Conservation (phyloP, 2,888 invertebrate species). For the Megalurothrips usitatus region DNA sequence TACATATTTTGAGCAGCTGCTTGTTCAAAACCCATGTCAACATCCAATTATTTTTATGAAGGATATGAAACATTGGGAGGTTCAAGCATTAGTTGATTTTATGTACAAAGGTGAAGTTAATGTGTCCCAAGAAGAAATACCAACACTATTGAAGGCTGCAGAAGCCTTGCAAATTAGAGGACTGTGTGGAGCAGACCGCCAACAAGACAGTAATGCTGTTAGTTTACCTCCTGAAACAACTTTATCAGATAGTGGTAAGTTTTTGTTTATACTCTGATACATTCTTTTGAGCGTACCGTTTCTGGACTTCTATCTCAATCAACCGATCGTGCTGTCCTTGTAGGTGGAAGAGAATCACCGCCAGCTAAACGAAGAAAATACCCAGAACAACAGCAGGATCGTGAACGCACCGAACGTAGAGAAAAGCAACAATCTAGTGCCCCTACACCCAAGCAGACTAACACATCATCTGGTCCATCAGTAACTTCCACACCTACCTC, state of each 20-base stretch:
- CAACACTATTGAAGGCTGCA: constrained; percentile 75
- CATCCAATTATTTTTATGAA: constrained; percentile 81
- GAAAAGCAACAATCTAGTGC: not conserved
- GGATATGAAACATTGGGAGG: constrained; percentile 77
- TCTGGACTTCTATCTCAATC: not conserved
- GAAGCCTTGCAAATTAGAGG: constrained; percentile 80
- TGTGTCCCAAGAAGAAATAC: constrained; percentile 77
- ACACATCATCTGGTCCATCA: not conserved
- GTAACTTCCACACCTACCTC: constrained; percentile 1
- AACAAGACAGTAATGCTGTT: constrained; percentile 16
- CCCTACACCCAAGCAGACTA: not conserved
- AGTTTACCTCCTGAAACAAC: constrained; percentile 17
- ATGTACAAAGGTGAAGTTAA: constrained; percentile 90
- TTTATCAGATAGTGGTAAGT: constrained; percentile 10
- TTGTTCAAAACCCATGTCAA: constrained; percentile 78
- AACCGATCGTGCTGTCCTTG: not conserved
- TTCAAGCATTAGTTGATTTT: constrained; percentile 81
- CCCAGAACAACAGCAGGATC: not conserved
- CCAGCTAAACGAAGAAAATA: constrained; percentile 4
- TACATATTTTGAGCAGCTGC: constrained; percentile 72
- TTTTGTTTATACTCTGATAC: not conserved
- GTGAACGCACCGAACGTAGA: not conserved
- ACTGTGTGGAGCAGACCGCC: constrained; percentile 45
- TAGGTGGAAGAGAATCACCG: constrained; percentile 1
- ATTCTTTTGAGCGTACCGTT: not conserved